phyloP scores from a whole-genome alignment of 1,140 invertebrate species.

The Anagrus nilaparvatae region DNA sequence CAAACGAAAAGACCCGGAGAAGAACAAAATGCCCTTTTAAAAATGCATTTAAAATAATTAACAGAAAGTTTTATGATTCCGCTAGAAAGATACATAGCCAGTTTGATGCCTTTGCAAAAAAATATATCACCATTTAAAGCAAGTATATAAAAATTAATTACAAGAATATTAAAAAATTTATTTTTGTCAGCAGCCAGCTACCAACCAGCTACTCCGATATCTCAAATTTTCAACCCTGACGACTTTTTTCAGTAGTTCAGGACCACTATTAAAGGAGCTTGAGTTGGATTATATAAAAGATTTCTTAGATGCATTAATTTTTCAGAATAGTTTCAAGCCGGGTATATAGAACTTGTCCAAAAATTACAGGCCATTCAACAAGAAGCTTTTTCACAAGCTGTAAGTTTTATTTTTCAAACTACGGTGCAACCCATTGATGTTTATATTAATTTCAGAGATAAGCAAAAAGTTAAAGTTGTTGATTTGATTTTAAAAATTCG shows the following conservation, averaged over 20 bases:
- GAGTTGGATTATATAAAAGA: conserved; percentile 81
- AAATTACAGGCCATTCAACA: too few relatives aligned
- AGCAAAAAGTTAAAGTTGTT: conserved; percentile 91
- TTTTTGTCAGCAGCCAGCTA: neutral
- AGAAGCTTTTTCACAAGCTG: conserved; percentile 77
- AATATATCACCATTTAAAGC: conserved; percentile 93
- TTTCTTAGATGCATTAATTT: conserved; percentile 91
- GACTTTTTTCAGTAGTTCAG: conserved; percentile 89
- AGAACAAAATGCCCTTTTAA: conserved; percentile 77
- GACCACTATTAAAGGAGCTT: conserved; percentile 95
- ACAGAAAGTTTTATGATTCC: conserved; percentile 99
- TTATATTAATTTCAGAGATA: conserved; percentile 49
- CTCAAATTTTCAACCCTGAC: conserved; percentile 87
- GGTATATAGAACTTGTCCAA: conserved; percentile 74
- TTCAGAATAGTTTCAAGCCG: conserved; percentile 82
- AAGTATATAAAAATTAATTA: too few relatives aligned
- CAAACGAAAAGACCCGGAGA: conserved; percentile 75
- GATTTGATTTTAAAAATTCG: conserved; percentile 85
- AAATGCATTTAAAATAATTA: conserved; percentile 84
- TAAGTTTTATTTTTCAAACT: conserved; percentile 37
- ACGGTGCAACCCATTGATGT: neutral
- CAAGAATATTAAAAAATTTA: neutral
- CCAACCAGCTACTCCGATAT: conserved; percentile 62
- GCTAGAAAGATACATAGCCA: conserved; percentile 91
- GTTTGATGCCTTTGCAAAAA: conserved; percentile 92